Percentiles rank a stretch among this genome's conserved stretches.
phyloP scores from a whole-genome alignment of 2,797 vertebrate species.

The Mareca strepera region DNA sequence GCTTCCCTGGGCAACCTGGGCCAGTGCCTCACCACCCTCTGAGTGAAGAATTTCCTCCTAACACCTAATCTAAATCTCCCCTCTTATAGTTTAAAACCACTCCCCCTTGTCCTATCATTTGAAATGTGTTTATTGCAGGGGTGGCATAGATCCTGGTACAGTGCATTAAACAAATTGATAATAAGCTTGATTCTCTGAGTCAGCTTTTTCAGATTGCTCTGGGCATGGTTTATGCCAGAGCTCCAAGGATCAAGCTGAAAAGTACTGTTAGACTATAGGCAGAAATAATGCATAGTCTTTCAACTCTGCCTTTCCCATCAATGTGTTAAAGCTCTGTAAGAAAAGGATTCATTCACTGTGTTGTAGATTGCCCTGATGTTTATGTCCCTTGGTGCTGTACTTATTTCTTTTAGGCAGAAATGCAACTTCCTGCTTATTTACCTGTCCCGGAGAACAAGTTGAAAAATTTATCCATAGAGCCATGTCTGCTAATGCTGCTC shows the following conservation, averaged over 20 bases:
- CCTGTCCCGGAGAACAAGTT: neutral
- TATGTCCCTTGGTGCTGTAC: neutral
- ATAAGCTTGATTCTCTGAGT: slow-evolving; percentile 15
- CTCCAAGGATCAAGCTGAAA: neutral
- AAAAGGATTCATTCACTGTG: neutral
- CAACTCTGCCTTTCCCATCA: neutral
- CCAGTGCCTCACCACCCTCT: too few species aligned
- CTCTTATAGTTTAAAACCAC: too few species aligned
- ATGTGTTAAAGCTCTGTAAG: neutral
- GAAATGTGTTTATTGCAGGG: neutral
- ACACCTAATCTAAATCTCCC: too few species aligned
- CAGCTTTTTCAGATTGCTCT: neutral
- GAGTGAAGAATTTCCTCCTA: too few species aligned
- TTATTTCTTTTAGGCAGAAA: slow-evolving; percentile 49
- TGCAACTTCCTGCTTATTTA: neutral
- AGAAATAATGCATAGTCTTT: neutral
- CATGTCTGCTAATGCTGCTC: neutral
- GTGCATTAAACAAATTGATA: neutral
- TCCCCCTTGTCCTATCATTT: too few species aligned
- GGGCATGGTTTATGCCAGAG: neutral
- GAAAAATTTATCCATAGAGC: neutral
- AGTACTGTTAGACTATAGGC: neutral
- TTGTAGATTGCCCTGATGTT: neutral
- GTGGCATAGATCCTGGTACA: neutral
- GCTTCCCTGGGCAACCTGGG: too few species aligned